A percentile compares a stretch with the other conserved stretches of the same genome.
phyloP scores from a whole-genome alignment of 92 coral and sea anemone genomes.

The Umimayanthus chanpuru region DNA sequence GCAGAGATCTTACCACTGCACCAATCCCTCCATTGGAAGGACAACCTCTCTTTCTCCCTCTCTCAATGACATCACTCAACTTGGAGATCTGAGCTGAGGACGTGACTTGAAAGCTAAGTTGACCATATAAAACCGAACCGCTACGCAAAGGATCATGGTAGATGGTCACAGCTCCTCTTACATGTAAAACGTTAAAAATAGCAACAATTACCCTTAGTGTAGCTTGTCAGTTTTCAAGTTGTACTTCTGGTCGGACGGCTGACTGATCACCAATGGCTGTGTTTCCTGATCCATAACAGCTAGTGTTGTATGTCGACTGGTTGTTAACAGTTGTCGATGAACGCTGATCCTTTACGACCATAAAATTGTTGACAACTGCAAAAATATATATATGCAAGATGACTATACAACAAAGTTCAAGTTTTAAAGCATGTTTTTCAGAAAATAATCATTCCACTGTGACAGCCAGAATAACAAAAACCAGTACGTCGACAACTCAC shows the following conservation, averaged over 20 bases:
- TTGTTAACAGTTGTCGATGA: not conserved
- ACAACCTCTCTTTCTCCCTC: too few species aligned
- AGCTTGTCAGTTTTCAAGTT: not conserved
- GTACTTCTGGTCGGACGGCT: slow-evolving; percentile 5
- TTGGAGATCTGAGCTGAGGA: too few species aligned
- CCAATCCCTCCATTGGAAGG: too few species aligned
- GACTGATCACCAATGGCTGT: slow-evolving; percentile 13
- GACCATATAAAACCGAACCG: too few species aligned
- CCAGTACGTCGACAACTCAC: too few species aligned
- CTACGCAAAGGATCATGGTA: too few species aligned
- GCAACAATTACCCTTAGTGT: not conserved
- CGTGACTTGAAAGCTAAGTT: too few species aligned
- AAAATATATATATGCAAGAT: not conserved
- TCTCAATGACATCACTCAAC: too few species aligned
- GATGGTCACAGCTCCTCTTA: too few species aligned
- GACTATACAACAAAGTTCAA: not conserved
- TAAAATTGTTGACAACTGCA: not conserved
- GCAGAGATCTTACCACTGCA: too few species aligned
- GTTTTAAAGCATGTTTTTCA: not conserved
- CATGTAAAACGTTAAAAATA: not conserved
- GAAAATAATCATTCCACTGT: too few species aligned
- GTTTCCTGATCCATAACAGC: not conserved
- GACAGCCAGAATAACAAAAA: too few species aligned
- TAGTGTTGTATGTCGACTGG: slow-evolving; percentile 8
- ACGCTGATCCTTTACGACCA: not conserved